Evolutionary conservation across 2,797 vertebrate genomes (phyloP).

Genomic region (Eleutherodactylus coqui): DNA sequence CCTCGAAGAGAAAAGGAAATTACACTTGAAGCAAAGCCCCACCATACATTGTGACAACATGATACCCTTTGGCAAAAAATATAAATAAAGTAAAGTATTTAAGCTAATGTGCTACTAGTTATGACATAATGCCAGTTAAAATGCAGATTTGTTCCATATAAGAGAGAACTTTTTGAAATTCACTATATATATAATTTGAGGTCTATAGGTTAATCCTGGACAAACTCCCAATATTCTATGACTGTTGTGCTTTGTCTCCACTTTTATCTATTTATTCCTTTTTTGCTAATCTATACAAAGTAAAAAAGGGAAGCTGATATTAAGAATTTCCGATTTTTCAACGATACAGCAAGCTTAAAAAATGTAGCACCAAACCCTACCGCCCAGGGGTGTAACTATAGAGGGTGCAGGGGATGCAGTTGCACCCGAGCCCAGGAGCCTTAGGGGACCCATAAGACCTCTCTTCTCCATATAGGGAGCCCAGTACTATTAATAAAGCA

Average conservation of each 20-base stretch:
- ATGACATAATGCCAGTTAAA: background rate
- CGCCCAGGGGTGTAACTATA: too few species aligned
- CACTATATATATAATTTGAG: background rate
- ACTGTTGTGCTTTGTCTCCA: background rate
- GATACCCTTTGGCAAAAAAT: background rate
- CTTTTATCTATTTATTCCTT: background rate
- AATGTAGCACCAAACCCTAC: background rate
- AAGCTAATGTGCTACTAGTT: background rate
- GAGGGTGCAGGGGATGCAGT: too few species aligned
- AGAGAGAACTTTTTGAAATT: constrained; percentile 1
- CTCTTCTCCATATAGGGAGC: too few species aligned
- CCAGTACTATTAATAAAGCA: too few species aligned
- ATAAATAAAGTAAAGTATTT: background rate
- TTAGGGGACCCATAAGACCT: too few species aligned
- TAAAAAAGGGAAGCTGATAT: background rate
- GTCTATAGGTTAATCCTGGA: background rate
- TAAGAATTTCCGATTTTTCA: background rate
- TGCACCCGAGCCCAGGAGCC: too few species aligned
- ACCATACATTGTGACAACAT: background rate
- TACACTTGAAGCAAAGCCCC: too few species aligned
- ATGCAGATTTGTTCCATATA: background rate
- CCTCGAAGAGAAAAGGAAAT: background rate
- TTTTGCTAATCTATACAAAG: background rate
- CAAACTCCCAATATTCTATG: background rate
- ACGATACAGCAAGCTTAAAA: background rate